Evolutionary conservation across 2,888 invertebrate genomes (phyloP).

Genomic region (Polia nebulosa): DNA sequence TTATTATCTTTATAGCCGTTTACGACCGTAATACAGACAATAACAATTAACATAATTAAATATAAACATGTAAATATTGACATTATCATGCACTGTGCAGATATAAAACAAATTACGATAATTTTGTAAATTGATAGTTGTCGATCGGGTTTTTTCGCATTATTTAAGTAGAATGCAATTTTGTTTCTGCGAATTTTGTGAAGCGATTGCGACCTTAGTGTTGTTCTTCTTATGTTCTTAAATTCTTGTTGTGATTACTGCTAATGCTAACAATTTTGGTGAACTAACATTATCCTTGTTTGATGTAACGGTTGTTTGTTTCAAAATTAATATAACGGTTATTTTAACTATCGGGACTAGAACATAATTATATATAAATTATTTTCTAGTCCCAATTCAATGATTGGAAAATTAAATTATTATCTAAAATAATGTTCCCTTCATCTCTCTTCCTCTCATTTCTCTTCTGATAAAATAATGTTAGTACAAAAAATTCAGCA

Average conservation of each 20-base stretch:
- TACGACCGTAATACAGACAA: constrained; percentile 71
- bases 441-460: not conserved
- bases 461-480: constrained; percentile 21
- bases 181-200: constrained; percentile 65
- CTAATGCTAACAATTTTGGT: constrained; percentile 58
- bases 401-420: constrained; percentile 1
- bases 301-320: constrained; percentile 38
- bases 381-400: constrained; percentile 18
- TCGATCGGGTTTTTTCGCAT: constrained; percentile 52
- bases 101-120: constrained; percentile 71
- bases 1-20: constrained; percentile 71
- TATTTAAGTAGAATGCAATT: constrained; percentile 49
- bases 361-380: constrained; percentile 1
- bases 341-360: not conserved
- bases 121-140: constrained; percentile 66
- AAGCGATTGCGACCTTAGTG: constrained; percentile 72
- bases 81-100: constrained; percentile 70
- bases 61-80: constrained; percentile 72
- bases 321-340: not conserved
- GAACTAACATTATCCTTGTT: constrained; percentile 49
- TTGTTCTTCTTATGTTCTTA: constrained; percentile 31
- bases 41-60: constrained; percentile 75
- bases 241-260: constrained; percentile 45
- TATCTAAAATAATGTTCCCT: not conserved
- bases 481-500: constrained; percentile 67